phyloP scores from a whole-genome alignment of 1,140 invertebrate species.

The Choristoneura fumiferana region DNA sequence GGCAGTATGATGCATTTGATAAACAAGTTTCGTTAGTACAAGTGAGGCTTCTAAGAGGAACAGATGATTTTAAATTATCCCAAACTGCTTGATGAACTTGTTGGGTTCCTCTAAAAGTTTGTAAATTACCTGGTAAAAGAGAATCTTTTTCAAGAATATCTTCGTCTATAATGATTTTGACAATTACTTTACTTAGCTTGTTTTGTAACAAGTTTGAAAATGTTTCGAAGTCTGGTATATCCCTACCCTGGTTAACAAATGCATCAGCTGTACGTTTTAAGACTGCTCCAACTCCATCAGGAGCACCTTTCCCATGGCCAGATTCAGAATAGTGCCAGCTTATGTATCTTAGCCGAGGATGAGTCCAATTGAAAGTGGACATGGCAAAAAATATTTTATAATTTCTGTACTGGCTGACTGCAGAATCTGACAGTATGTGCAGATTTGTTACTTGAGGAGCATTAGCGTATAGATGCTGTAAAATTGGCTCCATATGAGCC shows the following conservation, averaged over 20 bases:
- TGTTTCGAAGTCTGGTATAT: background rate
- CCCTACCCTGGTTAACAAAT: background rate
- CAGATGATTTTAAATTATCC: background rate
- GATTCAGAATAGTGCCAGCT: conserved; percentile 5
- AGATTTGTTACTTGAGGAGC: background rate
- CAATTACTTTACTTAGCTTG: background rate
- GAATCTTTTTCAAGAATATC: background rate
- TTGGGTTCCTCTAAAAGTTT: background rate
- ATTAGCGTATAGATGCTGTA: background rate
- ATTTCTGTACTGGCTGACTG: background rate
- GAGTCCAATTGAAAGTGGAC: background rate
- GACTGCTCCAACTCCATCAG: background rate
- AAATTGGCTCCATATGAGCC: background rate
- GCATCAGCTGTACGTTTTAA: background rate
- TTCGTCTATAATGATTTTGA: background rate
- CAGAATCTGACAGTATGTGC: background rate
- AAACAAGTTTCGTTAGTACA: too few relatives aligned
- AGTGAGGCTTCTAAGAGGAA: too few relatives aligned
- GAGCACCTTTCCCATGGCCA: conserved; percentile 4
- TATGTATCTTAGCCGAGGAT: background rate
- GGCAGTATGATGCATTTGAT: too few relatives aligned
- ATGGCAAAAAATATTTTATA: conserved; percentile 4
- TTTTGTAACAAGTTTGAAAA: too few relatives aligned
- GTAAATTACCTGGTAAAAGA: background rate
- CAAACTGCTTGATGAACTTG: conserved; percentile 6